These are phyloP conservation scores for Sarcophilus harrisii DNA, from an alignment of 2,797 vertebrate species.

Conservation along the genomic window DNA sequence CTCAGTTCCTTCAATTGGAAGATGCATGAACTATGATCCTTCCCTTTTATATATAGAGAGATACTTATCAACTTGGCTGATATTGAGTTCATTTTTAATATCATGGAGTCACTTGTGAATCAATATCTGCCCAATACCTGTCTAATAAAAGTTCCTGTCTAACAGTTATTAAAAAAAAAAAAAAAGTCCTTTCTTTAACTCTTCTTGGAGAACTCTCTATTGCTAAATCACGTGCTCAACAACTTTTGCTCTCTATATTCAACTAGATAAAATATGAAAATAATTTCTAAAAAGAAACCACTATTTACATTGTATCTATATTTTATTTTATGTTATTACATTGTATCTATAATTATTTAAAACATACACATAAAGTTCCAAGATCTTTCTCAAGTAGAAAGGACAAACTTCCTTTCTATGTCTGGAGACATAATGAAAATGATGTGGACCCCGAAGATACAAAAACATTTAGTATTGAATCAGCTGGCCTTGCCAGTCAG, in stretches of 20 bases:
- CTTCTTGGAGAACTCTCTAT: conserved; percentile 42
- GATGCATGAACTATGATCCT: conserved; percentile 54
- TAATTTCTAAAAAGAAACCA: not conserved
- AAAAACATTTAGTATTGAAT: not conserved
- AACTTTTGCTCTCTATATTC: not conserved
- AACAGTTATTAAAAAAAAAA: conserved; percentile 67
- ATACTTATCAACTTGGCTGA: conserved; percentile 63
- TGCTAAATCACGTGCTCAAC: conserved; percentile 41
- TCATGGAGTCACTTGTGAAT: conserved; percentile 68
- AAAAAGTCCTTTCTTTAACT: conserved; percentile 50
- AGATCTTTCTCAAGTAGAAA: conserved; percentile 28
- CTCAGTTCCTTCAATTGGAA: conserved; percentile 41
- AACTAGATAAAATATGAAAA: not conserved
- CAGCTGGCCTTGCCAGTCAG: not conserved
- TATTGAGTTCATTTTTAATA: conserved; percentile 78
- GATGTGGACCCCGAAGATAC: not conserved
- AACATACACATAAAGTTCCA: not conserved
- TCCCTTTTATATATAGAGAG: conserved; percentile 54
- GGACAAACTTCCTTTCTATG: conserved; percentile 22
- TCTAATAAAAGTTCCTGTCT: conserved; percentile 67
- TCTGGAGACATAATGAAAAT: conserved; percentile 20
- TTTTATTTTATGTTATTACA: not conserved
- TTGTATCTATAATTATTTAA: not conserved
- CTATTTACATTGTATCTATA: not conserved
- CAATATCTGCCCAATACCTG: conserved; percentile 62